A percentile compares a stretch with the other conserved stretches of the same genome.
These are phyloP conservation scores for Regulus satrapa DNA, from an alignment of 2,113 vertebrate species.

Conservation along the genomic window DNA sequence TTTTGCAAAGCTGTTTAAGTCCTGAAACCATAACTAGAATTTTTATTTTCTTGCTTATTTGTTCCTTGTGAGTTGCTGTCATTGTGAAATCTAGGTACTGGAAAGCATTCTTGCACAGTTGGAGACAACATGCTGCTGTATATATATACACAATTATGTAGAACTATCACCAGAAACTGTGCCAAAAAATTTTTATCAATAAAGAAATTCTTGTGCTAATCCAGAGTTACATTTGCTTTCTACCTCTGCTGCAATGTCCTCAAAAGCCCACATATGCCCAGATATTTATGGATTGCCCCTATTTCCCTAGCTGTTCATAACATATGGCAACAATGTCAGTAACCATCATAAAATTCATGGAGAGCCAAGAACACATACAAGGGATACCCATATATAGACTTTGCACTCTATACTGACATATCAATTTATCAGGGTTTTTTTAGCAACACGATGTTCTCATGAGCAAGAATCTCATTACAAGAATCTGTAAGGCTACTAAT, in stretches of 20 bases:
- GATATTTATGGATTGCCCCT: constrained; percentile 19
- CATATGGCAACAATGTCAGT: constrained; percentile 28
- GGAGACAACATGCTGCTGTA: neutral
- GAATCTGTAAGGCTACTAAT: neutral
- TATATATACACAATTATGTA: neutral
- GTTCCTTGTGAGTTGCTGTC: neutral
- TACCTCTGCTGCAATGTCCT: neutral
- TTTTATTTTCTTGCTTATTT: neutral
- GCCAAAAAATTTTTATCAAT: neutral
- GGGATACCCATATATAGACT: constrained; percentile 15
- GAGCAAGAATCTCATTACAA: neutral
- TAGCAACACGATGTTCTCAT: neutral
- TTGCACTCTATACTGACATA: neutral
- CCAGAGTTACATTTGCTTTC: neutral
- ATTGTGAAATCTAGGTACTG: neutral
- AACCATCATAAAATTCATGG: neutral
- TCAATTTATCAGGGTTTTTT: neutral
- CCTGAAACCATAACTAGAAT: neutral
- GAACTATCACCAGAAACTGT: neutral
- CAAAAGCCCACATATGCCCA: neutral
- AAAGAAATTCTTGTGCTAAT: neutral
- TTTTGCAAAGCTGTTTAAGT: neutral
- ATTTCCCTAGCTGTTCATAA: constrained; percentile 4
- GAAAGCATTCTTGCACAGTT: neutral
- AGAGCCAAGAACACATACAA: neutral